These are phyloP conservation scores for Aurelia sp. DNA, from an alignment of 30 jellyfish, hydroid and myxozoan species.

Conservation along the genomic window DNA sequence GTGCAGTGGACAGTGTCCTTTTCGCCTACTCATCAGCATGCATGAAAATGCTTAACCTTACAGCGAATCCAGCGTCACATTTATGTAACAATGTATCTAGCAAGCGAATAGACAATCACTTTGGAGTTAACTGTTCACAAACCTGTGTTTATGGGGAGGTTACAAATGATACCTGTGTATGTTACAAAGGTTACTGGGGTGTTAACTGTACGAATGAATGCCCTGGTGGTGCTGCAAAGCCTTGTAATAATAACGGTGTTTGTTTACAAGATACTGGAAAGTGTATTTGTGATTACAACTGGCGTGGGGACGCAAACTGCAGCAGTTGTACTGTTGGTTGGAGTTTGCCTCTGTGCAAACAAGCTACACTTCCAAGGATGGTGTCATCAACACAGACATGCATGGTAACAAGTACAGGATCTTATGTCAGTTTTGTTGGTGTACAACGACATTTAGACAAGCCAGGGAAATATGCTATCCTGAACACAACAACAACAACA, in stretches of 20 bases:
- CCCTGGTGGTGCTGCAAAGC: slow-evolving; percentile 66
- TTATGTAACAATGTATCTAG: slow-evolving; percentile 16
- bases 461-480: slow-evolving; percentile 7
- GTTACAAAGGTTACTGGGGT: slow-evolving; percentile 74
- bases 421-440: slow-evolving; percentile 15
- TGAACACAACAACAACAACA: slow-evolving; percentile 27
- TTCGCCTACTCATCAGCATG: slow-evolving; percentile 48
- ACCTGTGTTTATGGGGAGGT: slow-evolving; percentile 60
- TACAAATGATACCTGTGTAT: slow-evolving; percentile 25
- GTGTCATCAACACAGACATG: background rate
- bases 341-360: slow-evolving; percentile 29
- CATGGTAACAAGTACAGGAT: slow-evolving; percentile 4
- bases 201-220: slow-evolving; percentile 51
- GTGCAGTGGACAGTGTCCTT: slow-evolving; percentile 33
- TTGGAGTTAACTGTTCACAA: slow-evolving; percentile 55
- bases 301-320: slow-evolving; percentile 65
- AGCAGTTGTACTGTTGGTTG: slow-evolving; percentile 56
- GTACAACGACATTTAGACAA: background rate
- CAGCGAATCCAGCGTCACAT: slow-evolving; percentile 35
- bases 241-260: slow-evolving; percentile 58
- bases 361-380: slow-evolving; percentile 1
- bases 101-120: slow-evolving; percentile 18
- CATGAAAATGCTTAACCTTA: slow-evolving; percentile 5
- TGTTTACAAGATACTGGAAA: slow-evolving; percentile 41
- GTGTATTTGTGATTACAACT: slow-evolving; percentile 50